Percentiles rank a stretch among this genome's conserved stretches.
phyloP scores from a whole-genome alignment of 2,888 invertebrate genomes.

The Stramonita haemastoma region DNA sequence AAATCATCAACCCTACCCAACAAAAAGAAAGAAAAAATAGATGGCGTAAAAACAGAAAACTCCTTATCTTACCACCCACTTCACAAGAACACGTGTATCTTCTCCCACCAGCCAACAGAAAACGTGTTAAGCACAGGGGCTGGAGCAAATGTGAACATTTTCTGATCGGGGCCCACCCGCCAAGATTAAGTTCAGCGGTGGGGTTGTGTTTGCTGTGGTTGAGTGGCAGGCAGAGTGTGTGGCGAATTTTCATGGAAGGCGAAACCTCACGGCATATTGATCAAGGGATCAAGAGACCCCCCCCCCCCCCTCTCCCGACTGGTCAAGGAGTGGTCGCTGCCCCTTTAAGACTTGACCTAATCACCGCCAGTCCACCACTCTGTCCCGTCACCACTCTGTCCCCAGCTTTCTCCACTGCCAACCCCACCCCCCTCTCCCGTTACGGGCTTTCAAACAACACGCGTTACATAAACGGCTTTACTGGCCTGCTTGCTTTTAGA shows the following conservation, averaged over 20 bases:
- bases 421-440: background rate
- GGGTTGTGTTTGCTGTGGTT: background rate
- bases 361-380: background rate
- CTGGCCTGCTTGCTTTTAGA: background rate
- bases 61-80: too few relatives aligned
- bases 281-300: constrained; percentile 7
- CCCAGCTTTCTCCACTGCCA: background rate
- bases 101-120: too few relatives aligned
- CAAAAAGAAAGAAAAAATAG: too few relatives aligned
- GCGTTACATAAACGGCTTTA: background rate
- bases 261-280: background rate
- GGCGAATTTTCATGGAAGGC: background rate
- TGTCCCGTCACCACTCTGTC: background rate
- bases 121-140: too few relatives aligned
- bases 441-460: background rate
- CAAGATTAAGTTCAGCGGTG: background rate
- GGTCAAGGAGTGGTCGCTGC: constrained; percentile 6
- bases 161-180: too few relatives aligned
- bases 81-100: too few relatives aligned
- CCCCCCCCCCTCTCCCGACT: background rate
- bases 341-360: constrained; percentile 5
- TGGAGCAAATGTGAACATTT: too few relatives aligned
- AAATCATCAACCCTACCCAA: too few relatives aligned
- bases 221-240: background rate
- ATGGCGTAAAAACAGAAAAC: too few relatives aligned